These are phyloP conservation scores for Bugulina stolonifera DNA, from an alignment of 2,888 invertebrate genomes.

Conservation along the genomic window DNA sequence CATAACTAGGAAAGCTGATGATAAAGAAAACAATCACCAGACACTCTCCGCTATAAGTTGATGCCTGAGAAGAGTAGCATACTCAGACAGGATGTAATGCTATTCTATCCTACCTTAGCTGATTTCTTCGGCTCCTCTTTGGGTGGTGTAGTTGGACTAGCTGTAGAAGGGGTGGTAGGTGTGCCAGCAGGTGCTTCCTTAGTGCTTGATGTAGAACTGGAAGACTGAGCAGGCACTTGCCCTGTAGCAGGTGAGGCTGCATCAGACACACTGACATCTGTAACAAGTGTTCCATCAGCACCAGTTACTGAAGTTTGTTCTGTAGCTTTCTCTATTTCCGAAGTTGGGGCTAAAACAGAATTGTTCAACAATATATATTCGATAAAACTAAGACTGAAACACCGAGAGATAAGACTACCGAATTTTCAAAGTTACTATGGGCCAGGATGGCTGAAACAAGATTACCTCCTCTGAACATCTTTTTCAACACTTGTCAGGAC, in stretches of 20 bases:
- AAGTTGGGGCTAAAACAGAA: background rate
- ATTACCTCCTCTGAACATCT: too few relatives aligned
- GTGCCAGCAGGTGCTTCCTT: background rate
- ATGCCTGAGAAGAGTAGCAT: too few relatives aligned
- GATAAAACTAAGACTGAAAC: background rate
- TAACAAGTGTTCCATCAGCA: background rate
- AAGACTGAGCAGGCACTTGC: background rate
- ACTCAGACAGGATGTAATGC: too few relatives aligned
- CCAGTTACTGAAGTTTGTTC: background rate
- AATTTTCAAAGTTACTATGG: too few relatives aligned
- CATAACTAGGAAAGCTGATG: too few relatives aligned
- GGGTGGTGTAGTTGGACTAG: background rate
- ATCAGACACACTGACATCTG: background rate
- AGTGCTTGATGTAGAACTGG: background rate
- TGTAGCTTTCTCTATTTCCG: background rate
- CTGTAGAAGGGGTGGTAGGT: background rate
- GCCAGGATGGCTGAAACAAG: too few relatives aligned
- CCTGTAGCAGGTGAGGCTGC: background rate
- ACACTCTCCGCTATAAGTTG: too few relatives aligned
- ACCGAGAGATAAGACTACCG: background rate
- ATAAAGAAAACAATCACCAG: too few relatives aligned
- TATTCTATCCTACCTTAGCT: constrained; percentile 4
- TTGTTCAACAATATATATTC: background rate
- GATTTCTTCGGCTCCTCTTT: constrained; percentile 14
- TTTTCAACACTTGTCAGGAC: too few relatives aligned